Percentiles rank a stretch among this genome's conserved stretches.
phyloP scores from a whole-genome alignment of 2,888 invertebrate genomes.

The Chymomyza fuscimana region DNA sequence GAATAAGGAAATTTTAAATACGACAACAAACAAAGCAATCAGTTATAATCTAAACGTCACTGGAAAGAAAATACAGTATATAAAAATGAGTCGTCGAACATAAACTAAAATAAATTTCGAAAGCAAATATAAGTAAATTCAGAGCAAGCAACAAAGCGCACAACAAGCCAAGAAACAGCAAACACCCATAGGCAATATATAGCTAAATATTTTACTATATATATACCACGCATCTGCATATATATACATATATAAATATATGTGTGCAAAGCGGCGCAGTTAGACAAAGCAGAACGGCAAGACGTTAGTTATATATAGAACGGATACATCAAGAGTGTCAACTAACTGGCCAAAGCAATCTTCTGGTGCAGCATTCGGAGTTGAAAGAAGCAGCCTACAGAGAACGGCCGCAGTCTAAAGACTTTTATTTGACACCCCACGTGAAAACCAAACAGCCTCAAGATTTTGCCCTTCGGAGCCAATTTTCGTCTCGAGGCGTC shows the following conservation, averaged over 20 bases:
- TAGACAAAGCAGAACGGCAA: not conserved
- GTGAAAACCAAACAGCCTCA: constrained; percentile 60
- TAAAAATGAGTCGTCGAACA: not conserved
- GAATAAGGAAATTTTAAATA: not conserved
- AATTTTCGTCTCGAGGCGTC: constrained; percentile 77
- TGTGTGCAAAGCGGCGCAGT: not conserved
- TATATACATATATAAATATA: not conserved
- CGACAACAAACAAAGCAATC: constrained; percentile 11
- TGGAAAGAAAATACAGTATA: not conserved
- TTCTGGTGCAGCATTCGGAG: not conserved
- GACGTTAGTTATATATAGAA: not conserved
- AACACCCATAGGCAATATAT: not conserved
- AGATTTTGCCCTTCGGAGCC: constrained; percentile 77
- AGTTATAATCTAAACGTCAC: constrained; percentile 12
- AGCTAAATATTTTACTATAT: not conserved
- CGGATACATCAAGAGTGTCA: constrained; percentile 11
- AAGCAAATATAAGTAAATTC: constrained; percentile 4
- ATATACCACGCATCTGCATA: not conserved
- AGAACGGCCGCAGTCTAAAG: not conserved
- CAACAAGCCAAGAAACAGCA: not conserved
- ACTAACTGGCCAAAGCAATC: not conserved
- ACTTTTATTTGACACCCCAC: constrained; percentile 33
- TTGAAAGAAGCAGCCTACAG: constrained; percentile 1
- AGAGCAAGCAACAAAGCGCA: constrained; percentile 3
- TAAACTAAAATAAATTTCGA: constrained; percentile 6